Percentiles rank a stretch among this genome's conserved stretches.
phyloP scores from a whole-genome alignment of 1,140 invertebrate genomes.

The Sinonovacula constricta region DNA sequence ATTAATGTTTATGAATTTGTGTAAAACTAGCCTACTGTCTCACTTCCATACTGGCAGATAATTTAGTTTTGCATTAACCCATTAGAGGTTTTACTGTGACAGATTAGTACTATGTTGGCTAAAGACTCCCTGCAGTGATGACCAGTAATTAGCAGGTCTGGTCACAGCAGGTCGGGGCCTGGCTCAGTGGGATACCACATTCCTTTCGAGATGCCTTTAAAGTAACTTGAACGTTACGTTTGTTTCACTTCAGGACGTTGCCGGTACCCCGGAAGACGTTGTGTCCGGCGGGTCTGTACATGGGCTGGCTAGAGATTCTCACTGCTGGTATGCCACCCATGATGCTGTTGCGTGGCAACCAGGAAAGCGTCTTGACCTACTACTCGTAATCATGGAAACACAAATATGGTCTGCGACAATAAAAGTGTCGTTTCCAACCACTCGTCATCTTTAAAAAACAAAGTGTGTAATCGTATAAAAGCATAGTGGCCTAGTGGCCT shows the following conservation, averaged over 20 bases:
- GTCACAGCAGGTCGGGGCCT: too few species aligned
- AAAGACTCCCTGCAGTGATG: too few species aligned
- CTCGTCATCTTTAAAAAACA: neutral
- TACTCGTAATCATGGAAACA: slow-evolving; percentile 84
- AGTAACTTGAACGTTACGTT: too few species aligned
- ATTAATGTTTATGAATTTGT: too few species aligned
- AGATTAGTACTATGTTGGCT: too few species aligned
- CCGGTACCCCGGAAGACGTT: slow-evolving; percentile 95
- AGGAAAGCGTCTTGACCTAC: slow-evolving; percentile 95
- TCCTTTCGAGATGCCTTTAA: too few species aligned
- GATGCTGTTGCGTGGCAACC: slow-evolving; percentile 94
- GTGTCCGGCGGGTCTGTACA: slow-evolving; percentile 94
- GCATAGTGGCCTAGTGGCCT: neutral
- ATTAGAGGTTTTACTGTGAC: too few species aligned
- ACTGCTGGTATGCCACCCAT: slow-evolving; percentile 94
- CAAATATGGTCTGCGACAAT: neutral
- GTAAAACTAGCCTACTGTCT: too few species aligned
- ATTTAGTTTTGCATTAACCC: too few species aligned
- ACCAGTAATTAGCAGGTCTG: too few species aligned
- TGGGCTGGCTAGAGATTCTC: slow-evolving; percentile 95
- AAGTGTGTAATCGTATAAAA: neutral
- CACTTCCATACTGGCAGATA: too few species aligned
- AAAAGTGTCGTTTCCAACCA: neutral
- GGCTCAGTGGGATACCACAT: too few species aligned
- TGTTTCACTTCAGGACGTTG: slow-evolving; percentile 86